Evolutionary conservation across 92 coral and sea anemone species (phyloP).

Genomic region (Blastomussa wellsi): DNA sequence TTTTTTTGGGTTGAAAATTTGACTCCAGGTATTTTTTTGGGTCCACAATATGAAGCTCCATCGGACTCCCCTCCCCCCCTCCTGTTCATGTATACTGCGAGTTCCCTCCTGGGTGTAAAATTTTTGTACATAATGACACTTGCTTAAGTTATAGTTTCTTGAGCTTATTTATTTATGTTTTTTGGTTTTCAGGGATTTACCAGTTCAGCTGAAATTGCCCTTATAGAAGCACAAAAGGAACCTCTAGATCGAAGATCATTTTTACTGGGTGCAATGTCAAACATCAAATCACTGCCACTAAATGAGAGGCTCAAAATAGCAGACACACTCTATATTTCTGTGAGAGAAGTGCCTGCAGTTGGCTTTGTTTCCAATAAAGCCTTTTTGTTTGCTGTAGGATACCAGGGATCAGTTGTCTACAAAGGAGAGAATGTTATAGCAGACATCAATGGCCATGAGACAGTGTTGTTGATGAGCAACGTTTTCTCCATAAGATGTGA

Average conservation of each 20-base stretch:
- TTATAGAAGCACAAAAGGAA: constrained; percentile 27
- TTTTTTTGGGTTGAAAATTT: too few species aligned
- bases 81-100: too few species aligned
- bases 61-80: too few species aligned
- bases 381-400: constrained; percentile 42
- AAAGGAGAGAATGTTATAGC: constrained; percentile 48
- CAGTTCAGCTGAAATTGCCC: constrained; percentile 44
- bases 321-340: constrained; percentile 39
- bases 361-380: constrained; percentile 45
- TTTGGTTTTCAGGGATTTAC: background rate
- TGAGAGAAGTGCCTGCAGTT: constrained; percentile 39
- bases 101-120: too few species aligned
- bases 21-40: too few species aligned
- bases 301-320: constrained; percentile 44
- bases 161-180: too few species aligned
- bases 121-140: too few species aligned
- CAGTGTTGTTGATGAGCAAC: constrained; percentile 37
- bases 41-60: too few species aligned
- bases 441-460: constrained; percentile 41
- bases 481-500: constrained; percentile 53
- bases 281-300: constrained; percentile 37
- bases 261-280: constrained; percentile 49
- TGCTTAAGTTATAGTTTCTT: too few species aligned
- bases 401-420: constrained; percentile 45
- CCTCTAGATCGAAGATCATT: constrained; percentile 28